Base-by-base conservation (phyloP, 2,797 vertebrate genomes). In the Spheniscus humboldti region DNA sequence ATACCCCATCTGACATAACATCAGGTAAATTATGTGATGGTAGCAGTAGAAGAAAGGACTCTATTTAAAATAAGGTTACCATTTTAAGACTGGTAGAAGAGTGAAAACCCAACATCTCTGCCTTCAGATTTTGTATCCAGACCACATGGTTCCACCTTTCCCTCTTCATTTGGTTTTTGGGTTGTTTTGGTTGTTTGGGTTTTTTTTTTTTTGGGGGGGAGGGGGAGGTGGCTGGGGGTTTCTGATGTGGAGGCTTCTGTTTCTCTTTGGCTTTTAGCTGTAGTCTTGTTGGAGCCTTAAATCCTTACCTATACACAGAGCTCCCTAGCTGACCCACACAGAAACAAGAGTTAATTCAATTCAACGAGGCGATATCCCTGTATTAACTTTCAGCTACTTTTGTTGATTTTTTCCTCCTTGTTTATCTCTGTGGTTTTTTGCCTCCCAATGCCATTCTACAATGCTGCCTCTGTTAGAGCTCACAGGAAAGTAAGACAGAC, bases 381-480 rank as follows among this genome's bases (percentile, higher is more conserved):
- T 93, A 88, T 94, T 95, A 90, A 86, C 91, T 98, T 95, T 92
- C 95, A 93, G 53, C 62, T 86, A 50, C 86, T 93, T 94, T 86
- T 94, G 75, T 86, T 93, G 79, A 96, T 95, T 79, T 81, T 92
- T 97, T 94, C 64, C 81, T 94, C 33, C 81, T 93, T 97, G 94
- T 97, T 97, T 98, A 90, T 94, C 84, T 84, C 84, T 90, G 57
- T 59, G 39, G 3, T 37, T 80, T 79, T 74, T 85, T 85, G 47
- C 9, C 64, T 35, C 72, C 30, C 72, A 73, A 35, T 33, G 30
- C 37, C 48, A 45, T 80, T 96, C 85, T 45, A 98, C 94, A 98
- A 96, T 96, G 71, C 74, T 82, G 67, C 43, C 62, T 97, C 96
- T 98, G 96, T 98, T 96, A 94, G 47, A 91, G 62, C 41, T 81